Evolutionary conservation across 2,797 vertebrate species (phyloP), one percentile per base, ranked within the genome.

Genomic region (Austrolebias charrua): DNA sequence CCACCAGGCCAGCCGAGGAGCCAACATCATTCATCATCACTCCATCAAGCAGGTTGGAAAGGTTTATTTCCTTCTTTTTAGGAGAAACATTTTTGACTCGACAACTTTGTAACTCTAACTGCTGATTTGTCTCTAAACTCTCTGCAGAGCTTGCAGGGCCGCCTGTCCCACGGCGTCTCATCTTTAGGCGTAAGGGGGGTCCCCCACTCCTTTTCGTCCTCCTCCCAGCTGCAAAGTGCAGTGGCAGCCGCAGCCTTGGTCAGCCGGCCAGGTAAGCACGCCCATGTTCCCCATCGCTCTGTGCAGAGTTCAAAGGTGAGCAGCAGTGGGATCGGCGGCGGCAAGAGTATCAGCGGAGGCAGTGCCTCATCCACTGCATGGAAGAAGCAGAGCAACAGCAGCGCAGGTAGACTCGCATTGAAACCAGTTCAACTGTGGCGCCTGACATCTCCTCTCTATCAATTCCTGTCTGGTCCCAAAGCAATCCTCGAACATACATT

Each of bases 201-300:
- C 77, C 89, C 96, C 86, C 96, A 97, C 88, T 89, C 94, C 19
- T 99, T 97, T 88, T 95, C 95, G 74, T 94, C 92, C 72, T 94
- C 96, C 33, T 94, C 95, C 71, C 97, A 98, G 91, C 91, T 98
- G 83, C 95, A 96, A 92, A 96, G 93, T 2, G 81, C 96, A 11
- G 92, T 93, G 74, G 91, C 91, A 7, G 94, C 95, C 61, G 94
- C 94, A 11, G 89, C 94, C 62, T 93, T 96, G 73, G 95, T 95
- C 71, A 92, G 90, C 84, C 93, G 96, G 91, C 91, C 95, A 82
- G 93, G 95, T 87, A 96, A 98, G 92, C 95, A 95, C 71, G 92
- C 88, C 73, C 92, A 91, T 3, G 65, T 84, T 84, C 84, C 87
- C 78, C 89, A 85, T 74, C 88, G 75, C 82, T 89, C 90, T 90